These are phyloP conservation scores for Drosophila miranda DNA, from an alignment of 1,140 invertebrate genomes.

Conservation along the genomic window DNA sequence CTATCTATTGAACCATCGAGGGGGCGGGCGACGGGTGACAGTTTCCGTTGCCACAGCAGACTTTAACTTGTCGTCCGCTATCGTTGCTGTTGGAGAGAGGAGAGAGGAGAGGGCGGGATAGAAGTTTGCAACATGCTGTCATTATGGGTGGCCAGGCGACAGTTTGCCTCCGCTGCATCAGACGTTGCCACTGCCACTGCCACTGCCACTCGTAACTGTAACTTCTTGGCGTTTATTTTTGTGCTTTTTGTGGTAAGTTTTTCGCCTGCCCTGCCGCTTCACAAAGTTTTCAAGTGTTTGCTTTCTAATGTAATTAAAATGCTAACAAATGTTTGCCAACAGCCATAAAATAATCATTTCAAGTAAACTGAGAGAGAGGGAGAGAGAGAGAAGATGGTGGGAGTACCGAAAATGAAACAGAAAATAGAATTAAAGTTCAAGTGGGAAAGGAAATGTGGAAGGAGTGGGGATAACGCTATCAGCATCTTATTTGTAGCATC, in stretches of 20 bases:
- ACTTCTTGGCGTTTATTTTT: constrained; percentile 76
- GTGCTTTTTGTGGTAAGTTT: constrained; percentile 75
- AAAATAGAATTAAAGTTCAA: constrained; percentile 50
- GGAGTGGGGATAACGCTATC: constrained; percentile 30
- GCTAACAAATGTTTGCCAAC: constrained; percentile 52
- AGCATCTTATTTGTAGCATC: constrained; percentile 77
- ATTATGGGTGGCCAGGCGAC: constrained; percentile 69
- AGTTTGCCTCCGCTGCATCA: constrained; percentile 48
- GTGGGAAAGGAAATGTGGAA: not conserved
- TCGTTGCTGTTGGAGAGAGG: constrained; percentile 16
- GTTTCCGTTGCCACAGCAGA: constrained; percentile 46
- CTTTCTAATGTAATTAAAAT: constrained; percentile 79
- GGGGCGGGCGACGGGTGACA: constrained; percentile 11
- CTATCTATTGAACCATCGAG: constrained; percentile 28
- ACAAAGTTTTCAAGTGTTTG: constrained; percentile 77
- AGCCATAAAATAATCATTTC: constrained; percentile 60
- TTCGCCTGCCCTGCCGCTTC: constrained; percentile 27
- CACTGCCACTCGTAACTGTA: constrained; percentile 15
- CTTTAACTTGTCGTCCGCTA: constrained; percentile 61
- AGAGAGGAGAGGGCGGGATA: not conserved
- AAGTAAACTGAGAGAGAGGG: constrained; percentile 8
- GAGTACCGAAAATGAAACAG: constrained; percentile 4
- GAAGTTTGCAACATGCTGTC: constrained; percentile 72
- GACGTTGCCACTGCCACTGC: constrained; percentile 28
- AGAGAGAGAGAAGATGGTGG: not conserved